Base-by-base conservation (phyloP, 2,888 invertebrate genomes). In the Drosophila aldrichi region DNA sequence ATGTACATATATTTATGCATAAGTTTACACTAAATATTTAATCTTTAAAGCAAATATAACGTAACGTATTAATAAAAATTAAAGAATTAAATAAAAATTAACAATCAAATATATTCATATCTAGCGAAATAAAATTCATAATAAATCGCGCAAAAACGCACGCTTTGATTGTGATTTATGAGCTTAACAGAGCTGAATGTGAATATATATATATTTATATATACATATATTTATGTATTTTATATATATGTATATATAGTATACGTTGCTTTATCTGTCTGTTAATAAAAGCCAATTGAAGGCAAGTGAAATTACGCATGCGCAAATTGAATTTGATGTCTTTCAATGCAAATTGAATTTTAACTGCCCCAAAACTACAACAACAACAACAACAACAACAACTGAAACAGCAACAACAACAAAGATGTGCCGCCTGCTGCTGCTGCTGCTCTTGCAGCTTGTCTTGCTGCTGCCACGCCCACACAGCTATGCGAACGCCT, bases 131-230 rank as follows among this genome's bases (percentile, higher is more conserved):
- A 32, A 12, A 49, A 32, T 22, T 49, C 18, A 49, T 12, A 49
- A 34, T 18, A 49, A 49, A 49, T 34, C 18, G 29, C n/a, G 1
- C 32, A 49, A n/a, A 49, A 49, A 32, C 51, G 65, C 51, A 52
- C 36, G 48, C 67, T 55, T 62, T 48, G 80, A 88, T 82, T 89
- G 90, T 85, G 81, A 89, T 85, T 81, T 88, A 89, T 88, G 77
- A 75, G 61, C 66, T 57, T 29, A 69, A 60, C 48, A 48, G 70
- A 65, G 68, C 61, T 57, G 9, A 25, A 20, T 66, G 40, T 10
- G 52, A 38, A 29, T 51, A n/a, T 38, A 48, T 41, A 34, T 25
- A 29, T 51, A n/a, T 46, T 32, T 41, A 34, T 32, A 29, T 36
- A 65, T 52, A 34, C 29, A 20, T 29, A 48, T n/a, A 20, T 54